A percentile compares a stretch with the other conserved stretches of the same genome.
These are phyloP conservation scores for Rhinoraja longicauda DNA, from an alignment of 2,797 vertebrate species.

Conservation along the genomic window DNA sequence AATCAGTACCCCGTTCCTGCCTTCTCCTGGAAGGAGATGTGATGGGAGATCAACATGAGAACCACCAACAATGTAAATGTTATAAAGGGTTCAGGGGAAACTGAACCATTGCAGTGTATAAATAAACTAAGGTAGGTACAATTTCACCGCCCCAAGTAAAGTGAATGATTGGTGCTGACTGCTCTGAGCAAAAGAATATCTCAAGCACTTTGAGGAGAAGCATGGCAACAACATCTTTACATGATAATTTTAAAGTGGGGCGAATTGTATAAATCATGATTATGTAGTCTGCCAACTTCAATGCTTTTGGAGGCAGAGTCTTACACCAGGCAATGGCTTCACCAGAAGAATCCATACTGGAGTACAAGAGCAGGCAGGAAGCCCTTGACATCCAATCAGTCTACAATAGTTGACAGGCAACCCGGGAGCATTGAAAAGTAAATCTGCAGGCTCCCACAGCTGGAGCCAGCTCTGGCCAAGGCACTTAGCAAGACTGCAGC, in stretches of 20 bases:
- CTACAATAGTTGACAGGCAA: not conserved
- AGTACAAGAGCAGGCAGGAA: not conserved
- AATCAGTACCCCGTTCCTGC: no score
- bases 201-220: not conserved
- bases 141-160: not conserved
- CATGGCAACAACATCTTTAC: not conserved
- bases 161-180: not conserved
- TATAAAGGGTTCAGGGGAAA: not conserved
- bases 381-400: not conserved
- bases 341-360: not conserved
- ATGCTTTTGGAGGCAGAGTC: not conserved
- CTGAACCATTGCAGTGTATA: not conserved
- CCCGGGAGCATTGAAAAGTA: not conserved
- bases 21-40: no score
- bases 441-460: not conserved
- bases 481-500: not conserved
- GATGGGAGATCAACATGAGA: not conserved
- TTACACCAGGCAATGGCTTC: not conserved
- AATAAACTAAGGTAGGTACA: not conserved
- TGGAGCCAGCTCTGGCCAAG: not conserved
- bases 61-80: not conserved
- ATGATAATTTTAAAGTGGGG: not conserved
- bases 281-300: not conserved
- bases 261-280: not conserved
- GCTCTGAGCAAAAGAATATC: not conserved